Evolutionary conservation across 2,113 vertebrate species (phyloP), one percentile per base, ranked within the genome.

Genomic region (Platysteira castanea): DNA sequence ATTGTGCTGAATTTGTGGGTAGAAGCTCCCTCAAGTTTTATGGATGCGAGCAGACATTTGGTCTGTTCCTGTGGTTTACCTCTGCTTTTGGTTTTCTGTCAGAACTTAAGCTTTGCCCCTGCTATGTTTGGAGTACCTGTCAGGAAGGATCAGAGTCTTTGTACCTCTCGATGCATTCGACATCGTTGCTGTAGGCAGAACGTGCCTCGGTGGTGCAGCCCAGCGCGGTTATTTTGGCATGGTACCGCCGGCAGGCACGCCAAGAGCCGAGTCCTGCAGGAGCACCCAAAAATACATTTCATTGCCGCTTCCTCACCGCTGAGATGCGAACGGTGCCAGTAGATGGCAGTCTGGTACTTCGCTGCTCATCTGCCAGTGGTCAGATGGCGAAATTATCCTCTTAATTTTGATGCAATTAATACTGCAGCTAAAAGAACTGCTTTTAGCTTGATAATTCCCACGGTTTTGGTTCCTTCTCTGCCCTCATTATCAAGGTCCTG

Each of bases 291-390:
- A 53, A 22, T 3, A 0, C 4, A 3, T 84, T 30, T 14, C 9
- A 2, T 5, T 47, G 42, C 28, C 1, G 5, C 37, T 89, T 67
- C 24, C 13, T 78, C 46, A 4, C 15, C 2, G 1, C 37, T 30
- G 46, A 26, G 23, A 3, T 3, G 2, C 2, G 2, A 8, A 14
- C 20, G 20, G 9, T 37, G 90, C 80, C 98, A 97, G 97, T 37
- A 98, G 98, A 97, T 98, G 98, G 98, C 98, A 98, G 94, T 95
- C 90, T 19, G 7, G 95, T 44, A 74, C 97, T 89, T 88, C 56
- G 60, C 50, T 95, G 31, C 44, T n/a, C 35, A 16, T 47, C 59
- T 7, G 6, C 17, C 19, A 10, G 46, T 1, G 2, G 81, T 33
- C 49, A 23, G 28, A n/a, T 92, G 83, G 90, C 15, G 47, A 79